phyloP scores from a whole-genome alignment of 1,140 invertebrate genomes.

The Diabrotica undecimpunctata region DNA sequence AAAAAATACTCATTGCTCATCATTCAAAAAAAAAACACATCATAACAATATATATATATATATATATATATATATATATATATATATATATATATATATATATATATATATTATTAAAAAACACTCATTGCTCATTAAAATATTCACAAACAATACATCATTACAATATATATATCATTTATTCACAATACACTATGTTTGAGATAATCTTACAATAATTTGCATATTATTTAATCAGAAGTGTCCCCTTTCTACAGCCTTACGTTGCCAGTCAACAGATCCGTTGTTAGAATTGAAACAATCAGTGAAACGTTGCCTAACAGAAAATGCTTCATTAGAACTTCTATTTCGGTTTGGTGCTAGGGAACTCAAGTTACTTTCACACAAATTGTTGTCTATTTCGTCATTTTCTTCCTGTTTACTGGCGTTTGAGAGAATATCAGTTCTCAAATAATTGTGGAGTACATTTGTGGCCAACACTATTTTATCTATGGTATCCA shows the following conservation, averaged over 20 bases:
- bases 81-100: no score
- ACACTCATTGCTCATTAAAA: no score
- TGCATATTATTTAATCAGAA: not conserved
- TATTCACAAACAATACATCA: no score
- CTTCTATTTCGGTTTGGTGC: conserved; percentile 4
- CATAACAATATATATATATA: no score
- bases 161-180: no score
- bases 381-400: not conserved
- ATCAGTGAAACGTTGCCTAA: conserved; percentile 29
- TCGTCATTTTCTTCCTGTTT: conserved; percentile 1
- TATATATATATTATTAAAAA: no score
- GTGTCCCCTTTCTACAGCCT: conserved; percentile 1
- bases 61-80: no score
- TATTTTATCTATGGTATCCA: conserved; percentile 11
- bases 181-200: not conserved
- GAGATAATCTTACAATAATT: not conserved
- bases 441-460: conserved; percentile 22
- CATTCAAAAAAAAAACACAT: no score
- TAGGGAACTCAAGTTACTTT: not conserved
- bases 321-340: conserved; percentile 6
- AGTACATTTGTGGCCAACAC: no score
- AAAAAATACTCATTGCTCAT: no score
- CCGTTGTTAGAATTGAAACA: conserved; percentile 34
- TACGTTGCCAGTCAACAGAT: conserved; percentile 11
- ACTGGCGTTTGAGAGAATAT: not conserved